Base-by-base conservation (phyloP, 1,140 invertebrate genomes). In the Drosophila ambigua region DNA sequence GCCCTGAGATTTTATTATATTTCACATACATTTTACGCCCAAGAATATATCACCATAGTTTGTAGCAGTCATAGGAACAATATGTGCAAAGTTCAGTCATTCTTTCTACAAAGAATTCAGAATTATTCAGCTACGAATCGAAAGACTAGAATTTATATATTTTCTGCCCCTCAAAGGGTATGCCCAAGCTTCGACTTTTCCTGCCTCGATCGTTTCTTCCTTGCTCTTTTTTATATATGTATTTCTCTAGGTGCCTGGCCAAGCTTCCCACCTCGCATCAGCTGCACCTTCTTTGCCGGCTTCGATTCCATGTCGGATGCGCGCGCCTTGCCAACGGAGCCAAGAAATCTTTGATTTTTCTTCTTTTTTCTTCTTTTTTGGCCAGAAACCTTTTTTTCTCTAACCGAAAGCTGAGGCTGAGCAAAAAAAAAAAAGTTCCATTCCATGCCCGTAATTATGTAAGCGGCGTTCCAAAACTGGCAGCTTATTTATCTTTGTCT, bases 401-500 rank as follows among this genome's bases (percentile, higher is more conserved):
- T 39, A 11, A 13, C 35, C 35, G 11, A 39, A 39, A 39, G 31
- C 9, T 9, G 31, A 35, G 11, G 35, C 11, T 20, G 20, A 35
- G 9, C 31, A 35, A 13, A 11, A n/a, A 69, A 57, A 28, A 16
- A 69, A 69, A 72, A 72, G 35, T 39, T 61, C 72, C 72, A 75
- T 75, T 75, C 72, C 66, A 72, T 80, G 73, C 72, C 64, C 46
- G 74, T 78, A 82, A 82, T 82, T 82, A 82, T 82, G 79, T 82
- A 84, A 84, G 80, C 81, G 77, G 49, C 77, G 80, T 80, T 77
- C 80, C 81, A 84, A 84, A 85, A 84, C 77, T 84, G 81, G 80
- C 80, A 85, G 80, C 80, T 84, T 82, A 79, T 85, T 84, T 84
- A 84, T 84, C 80, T 84, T 80, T 84, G 80, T 84, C 80, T 84